Evolutionary conservation across 2,797 vertebrate genomes (phyloP).

Genomic region (Pyrocephalus nanus): DNA sequence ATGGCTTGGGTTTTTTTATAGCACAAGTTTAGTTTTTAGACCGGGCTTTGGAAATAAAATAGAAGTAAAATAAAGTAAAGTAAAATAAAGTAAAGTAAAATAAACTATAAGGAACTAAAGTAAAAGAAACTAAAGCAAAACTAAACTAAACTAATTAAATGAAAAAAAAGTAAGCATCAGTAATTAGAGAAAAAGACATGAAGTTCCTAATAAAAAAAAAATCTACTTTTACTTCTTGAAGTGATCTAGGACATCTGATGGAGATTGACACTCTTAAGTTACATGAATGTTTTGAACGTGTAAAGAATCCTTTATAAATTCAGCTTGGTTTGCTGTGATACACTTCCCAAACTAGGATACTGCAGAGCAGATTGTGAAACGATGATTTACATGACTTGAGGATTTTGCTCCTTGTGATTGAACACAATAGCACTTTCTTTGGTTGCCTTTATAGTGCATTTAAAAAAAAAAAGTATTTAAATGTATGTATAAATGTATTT

Average conservation of each 20-base stretch:
- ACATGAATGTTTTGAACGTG: constrained; percentile 32
- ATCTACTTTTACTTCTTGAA: background rate
- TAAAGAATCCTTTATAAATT: constrained; percentile 51
- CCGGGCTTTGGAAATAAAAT: background rate
- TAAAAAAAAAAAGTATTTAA: background rate
- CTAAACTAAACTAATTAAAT: background rate
- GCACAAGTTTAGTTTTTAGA: background rate
- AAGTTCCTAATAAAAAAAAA: background rate
- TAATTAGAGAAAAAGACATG: background rate
- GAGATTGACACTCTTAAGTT: constrained; percentile 29
- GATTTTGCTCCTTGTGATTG: constrained; percentile 49
- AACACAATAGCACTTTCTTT: constrained; percentile 14
- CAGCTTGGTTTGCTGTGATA: constrained; percentile 31
- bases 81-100: background rate
- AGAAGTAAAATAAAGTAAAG: background rate
- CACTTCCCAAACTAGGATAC: constrained; percentile 42
- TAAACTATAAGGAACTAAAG: background rate
- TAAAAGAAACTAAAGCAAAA: background rate
- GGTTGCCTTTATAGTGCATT: background rate
- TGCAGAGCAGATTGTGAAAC: constrained; percentile 8
- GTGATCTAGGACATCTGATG: constrained; percentile 24
- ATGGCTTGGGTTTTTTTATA: background rate
- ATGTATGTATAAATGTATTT: background rate
- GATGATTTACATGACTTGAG: constrained; percentile 48
- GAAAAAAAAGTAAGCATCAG: background rate